Base-by-base conservation (phyloP, 1,140 invertebrate species). In the Gryllus bimaculatus region DNA sequence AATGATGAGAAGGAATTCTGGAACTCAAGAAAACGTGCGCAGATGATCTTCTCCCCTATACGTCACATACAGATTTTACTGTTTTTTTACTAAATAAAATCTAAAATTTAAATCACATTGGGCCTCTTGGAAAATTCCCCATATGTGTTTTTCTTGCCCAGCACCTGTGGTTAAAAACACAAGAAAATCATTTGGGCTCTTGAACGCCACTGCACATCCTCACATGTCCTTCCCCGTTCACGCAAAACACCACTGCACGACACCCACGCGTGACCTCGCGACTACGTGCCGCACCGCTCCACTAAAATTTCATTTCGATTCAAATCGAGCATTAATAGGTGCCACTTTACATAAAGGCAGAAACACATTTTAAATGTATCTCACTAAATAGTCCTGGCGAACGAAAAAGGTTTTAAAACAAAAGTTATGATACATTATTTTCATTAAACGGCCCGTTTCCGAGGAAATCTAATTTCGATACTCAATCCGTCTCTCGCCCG, bases 341-440 rank as follows among this genome's bases (percentile, higher is more conserved):
- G 10, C 54, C 54, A 66, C 54, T 66, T 66, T 66, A 66, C 54
- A 66, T 66, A 66, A 66, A 66, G 18, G 54, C 54, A 66, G 7
- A 66, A 66, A 18, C 54, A 66, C 10, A 66, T 66, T 66, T 66
- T 66, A 66, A 66, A 66, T 66, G 54, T 66, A 66, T 66, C 54
- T 13, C 54, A 66, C 54, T 66, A 66, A 66, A 66, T 66, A 66
- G 54, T 66, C 10, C 54, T 13, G 10, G 54, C 18, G 26, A 66
- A 66, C 54, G 54, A 18, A 66, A 66, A 66, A 66, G 54, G 10
- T 66, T 66, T 13, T 18, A 66, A 66, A 66, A 66, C 54, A 66
- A 66, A 66, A 66, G 54, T 66, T 66, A 66, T 66, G 54, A 18
- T 66, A 66, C 54, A 66, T 66, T 66, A 66, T 66, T 66, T 66